Evolutionary conservation across 2,888 invertebrate genomes (phyloP).

Genomic region (Candidula unifasciata): DNA sequence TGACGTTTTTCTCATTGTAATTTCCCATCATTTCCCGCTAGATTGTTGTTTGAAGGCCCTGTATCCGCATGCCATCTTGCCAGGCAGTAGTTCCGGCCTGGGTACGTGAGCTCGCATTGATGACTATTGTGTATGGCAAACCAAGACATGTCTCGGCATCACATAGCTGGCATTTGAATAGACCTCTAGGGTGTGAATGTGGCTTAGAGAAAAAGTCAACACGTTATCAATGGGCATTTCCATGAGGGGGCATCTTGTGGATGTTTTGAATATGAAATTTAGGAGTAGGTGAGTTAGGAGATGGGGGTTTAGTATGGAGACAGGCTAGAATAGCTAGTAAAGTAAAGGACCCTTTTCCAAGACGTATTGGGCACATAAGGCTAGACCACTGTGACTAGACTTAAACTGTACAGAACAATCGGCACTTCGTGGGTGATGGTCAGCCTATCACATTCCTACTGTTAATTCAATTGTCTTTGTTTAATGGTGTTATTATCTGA

Average conservation of each 20-base stretch:
- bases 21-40: slow-evolving; percentile 31
- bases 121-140: slow-evolving; percentile 16
- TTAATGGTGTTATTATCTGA: too few relatives aligned
- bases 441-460: too few relatives aligned
- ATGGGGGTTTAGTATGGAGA: background rate
- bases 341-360: too few relatives aligned
- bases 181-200: background rate
- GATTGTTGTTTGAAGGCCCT: slow-evolving; percentile 17
- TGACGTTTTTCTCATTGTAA: slow-evolving; percentile 28
- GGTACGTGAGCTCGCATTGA: slow-evolving; percentile 38
- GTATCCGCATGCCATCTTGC: slow-evolving; percentile 40
- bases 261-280: background rate
- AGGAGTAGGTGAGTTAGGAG: background rate
- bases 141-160: slow-evolving; percentile 32
- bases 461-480: too few relatives aligned
- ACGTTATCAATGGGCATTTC: background rate
- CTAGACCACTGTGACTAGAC: too few relatives aligned
- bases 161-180: slow-evolving; percentile 29
- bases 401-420: too few relatives aligned
- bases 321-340: too few relatives aligned
- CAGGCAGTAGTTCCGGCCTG: slow-evolving; percentile 29
- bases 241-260: background rate
- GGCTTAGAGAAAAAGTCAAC: background rate
- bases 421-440: too few relatives aligned
- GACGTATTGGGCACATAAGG: too few relatives aligned